Evolutionary conservation across 92 coral and sea anemone genomes (phyloP).

Genomic region (Porites rus): DNA sequence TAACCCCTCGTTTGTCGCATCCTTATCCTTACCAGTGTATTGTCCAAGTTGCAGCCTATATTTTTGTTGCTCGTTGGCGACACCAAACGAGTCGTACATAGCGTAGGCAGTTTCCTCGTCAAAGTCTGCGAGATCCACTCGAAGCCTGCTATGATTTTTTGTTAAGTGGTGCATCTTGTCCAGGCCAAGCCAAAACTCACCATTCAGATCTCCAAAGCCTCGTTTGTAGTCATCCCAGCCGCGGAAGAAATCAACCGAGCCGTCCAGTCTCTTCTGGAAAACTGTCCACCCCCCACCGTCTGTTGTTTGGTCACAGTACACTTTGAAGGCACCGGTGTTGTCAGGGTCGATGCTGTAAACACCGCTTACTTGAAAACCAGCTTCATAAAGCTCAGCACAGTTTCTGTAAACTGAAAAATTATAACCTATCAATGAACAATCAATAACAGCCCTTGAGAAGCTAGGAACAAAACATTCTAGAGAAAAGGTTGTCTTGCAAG

Average conservation of each 20-base stretch:
- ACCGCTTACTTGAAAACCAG: conserved; percentile 53
- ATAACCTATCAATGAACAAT: too few species aligned
- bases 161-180: conserved; percentile 17
- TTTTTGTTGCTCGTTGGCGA: conserved; percentile 5
- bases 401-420: conserved; percentile 23
- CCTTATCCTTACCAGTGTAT: conserved; percentile 14
- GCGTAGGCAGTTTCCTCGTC: conserved; percentile 30
- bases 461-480: too few species aligned
- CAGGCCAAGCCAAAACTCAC: conserved; percentile 40
- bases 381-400: conserved; percentile 57
- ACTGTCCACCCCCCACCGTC: conserved; percentile 86
- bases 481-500: too few species aligned
- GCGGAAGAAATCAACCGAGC: conserved; percentile 24
- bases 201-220: conserved; percentile 31
- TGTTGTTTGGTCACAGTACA: conserved; percentile 73
- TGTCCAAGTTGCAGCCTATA: conserved; percentile 28
- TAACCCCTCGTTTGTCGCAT: too few species aligned
- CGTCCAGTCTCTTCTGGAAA: conserved; percentile 57
- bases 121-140: conserved; percentile 32
- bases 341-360: conserved; percentile 73
- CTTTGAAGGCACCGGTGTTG: conserved; percentile 54
- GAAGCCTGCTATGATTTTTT: conserved; percentile 8
- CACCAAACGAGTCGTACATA: conserved; percentile 25
- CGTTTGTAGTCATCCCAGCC: conserved; percentile 43
- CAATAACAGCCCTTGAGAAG: too few species aligned